phyloP scores from a whole-genome alignment of 2,888 invertebrate species.

The Syritta pipiens region DNA sequence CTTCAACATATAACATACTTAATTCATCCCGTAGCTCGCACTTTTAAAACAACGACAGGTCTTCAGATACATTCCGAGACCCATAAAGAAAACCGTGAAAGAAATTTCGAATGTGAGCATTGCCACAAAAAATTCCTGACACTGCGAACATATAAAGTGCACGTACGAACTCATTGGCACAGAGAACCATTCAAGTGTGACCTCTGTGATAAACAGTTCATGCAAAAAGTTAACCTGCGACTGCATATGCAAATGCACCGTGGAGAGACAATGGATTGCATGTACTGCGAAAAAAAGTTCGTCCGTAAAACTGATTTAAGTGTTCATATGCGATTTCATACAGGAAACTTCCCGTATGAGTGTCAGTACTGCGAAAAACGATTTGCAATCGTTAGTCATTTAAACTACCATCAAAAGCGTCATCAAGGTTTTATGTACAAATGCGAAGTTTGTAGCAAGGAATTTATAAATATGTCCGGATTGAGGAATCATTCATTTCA shows the following conservation, averaged over 20 bases:
- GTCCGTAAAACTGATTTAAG: constrained; percentile 70
- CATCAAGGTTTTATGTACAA: constrained; percentile 69
- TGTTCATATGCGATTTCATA: constrained; percentile 70
- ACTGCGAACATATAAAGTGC: constrained; percentile 62
- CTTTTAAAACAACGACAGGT: constrained; percentile 63
- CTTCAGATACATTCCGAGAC: constrained; percentile 66
- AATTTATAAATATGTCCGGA: constrained; percentile 70
- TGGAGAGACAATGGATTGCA: constrained; percentile 70
- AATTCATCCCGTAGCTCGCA: constrained; percentile 57
- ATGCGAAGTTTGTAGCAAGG: constrained; percentile 65
- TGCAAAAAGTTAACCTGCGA: constrained; percentile 69
- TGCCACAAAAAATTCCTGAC: constrained; percentile 69
- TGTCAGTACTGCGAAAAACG: constrained; percentile 67
- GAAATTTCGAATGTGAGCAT: constrained; percentile 64
- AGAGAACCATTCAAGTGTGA: constrained; percentile 66
- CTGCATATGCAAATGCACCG: constrained; percentile 71
- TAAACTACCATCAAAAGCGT: constrained; percentile 69
- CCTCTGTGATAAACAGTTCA: constrained; percentile 68
- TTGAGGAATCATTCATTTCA: constrained; percentile 69
- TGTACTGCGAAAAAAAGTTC: constrained; percentile 70
- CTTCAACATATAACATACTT: not conserved
- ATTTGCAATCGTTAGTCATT: constrained; percentile 70
- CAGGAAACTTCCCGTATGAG: constrained; percentile 70
- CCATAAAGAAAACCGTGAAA: constrained; percentile 66
- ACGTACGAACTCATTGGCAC: constrained; percentile 56